A percentile compares a stretch with the other conserved stretches of the same genome.
These are phyloP conservation scores for Thaleichthys pacificus DNA, from an alignment of 2,797 vertebrate species.

Conservation along the genomic window DNA sequence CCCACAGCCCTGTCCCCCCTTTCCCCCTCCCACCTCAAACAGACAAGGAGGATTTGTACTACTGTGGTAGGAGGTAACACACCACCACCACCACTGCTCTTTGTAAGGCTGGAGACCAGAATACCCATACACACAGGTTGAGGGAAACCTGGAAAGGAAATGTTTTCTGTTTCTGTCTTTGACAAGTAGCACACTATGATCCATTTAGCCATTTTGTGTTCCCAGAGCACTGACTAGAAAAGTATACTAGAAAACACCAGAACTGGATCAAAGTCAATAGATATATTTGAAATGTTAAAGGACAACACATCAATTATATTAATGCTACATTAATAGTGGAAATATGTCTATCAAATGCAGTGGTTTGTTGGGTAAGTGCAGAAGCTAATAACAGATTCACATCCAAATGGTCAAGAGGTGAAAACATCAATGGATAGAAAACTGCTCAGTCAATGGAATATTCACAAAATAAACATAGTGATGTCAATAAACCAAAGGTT, in stretches of 20 bases:
- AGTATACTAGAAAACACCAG: not conserved
- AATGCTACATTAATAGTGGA: not conserved
- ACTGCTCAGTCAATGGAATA: not conserved
- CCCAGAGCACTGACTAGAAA: not conserved
- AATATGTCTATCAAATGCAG: not conserved
- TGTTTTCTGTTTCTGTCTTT: not conserved
- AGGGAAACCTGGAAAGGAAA: not conserved
- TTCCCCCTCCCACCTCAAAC: not conserved
- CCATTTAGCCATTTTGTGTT: not conserved
- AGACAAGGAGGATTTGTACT: slow-evolving; percentile 37
- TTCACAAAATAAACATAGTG: not conserved
- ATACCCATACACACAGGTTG: not conserved
- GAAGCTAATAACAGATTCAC: not conserved
- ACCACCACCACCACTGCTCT: slow-evolving; percentile 18
- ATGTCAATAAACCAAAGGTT: not conserved
- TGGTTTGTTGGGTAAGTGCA: not conserved
- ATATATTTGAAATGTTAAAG: not conserved
- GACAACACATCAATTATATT: not conserved
- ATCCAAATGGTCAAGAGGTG: not conserved
- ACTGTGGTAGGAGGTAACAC: slow-evolving; percentile 31
- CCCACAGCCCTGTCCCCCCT: slow-evolving; percentile 7
- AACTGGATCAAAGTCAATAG: not conserved
- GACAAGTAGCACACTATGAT: not conserved
- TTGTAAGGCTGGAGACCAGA: slow-evolving; percentile 16
- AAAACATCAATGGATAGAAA: not conserved